Evolutionary conservation across 2,888 invertebrate genomes (phyloP), one percentile per base, ranked within the genome.

Genomic region (Ophion slaviceki): DNA sequence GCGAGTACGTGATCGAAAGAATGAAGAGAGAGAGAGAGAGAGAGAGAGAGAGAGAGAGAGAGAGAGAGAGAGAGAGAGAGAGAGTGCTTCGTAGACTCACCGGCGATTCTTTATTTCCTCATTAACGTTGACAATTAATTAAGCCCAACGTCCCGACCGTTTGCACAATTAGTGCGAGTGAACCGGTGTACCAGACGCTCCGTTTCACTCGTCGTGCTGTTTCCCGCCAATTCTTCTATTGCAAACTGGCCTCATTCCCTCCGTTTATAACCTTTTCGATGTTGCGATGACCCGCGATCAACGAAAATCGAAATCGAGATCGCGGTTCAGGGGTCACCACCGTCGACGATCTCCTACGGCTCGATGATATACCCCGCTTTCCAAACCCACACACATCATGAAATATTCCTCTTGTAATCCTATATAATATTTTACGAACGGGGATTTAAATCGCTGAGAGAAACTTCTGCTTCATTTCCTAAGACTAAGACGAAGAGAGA

Each of bases 121-220:
- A 88, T 88, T 87, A 88, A 83, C 81, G 72, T 82, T 87, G 80
- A 87, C 88, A 85, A 87, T 88, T 88, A 88, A 87, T 88, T 88
- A 88, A 82, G 72, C 79, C 59, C 79, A 72, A 75, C 75, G 72
- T 61, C 36, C 74, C 78, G 79, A 85, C 28, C 81, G 81, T 84
- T 82, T 82, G 82, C 79, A 70, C 82, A 87, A 85, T 87, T 86
- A 85, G 80, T 59, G 74, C 82, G 28, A 76, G 82, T 75, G 82
- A 79, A 85, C 68, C 47, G 3, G 20, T 67, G 72, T 62, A 47
- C 83, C 67, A 53, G 77, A 59, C 45, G 68, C 68, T 78, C 75
- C 75, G 75, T 84, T 84, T 80, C 82, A 82, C 71, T 80, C 64
- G 20, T 36, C 70, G 59, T 64, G 36, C n/a, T 32, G 64, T 47